Percentiles rank a stretch among this genome's conserved stretches.
These are phyloP conservation scores for Gymnorhina tibicen DNA, from an alignment of 2,113 vertebrate genomes.

Conservation along the genomic window DNA sequence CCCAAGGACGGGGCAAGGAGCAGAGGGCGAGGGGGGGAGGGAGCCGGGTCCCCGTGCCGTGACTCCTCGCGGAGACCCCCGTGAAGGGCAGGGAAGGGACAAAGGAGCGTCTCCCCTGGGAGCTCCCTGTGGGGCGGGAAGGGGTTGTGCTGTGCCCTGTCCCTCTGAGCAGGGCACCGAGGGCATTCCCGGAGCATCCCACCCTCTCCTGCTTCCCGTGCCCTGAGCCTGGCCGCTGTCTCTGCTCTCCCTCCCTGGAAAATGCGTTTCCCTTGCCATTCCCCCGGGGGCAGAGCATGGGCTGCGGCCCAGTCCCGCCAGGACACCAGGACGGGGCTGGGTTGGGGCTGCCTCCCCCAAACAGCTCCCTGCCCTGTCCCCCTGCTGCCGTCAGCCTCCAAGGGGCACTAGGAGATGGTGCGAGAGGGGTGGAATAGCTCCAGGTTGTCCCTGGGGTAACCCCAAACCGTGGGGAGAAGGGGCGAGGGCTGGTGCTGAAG, in stretches of 20 bases:
- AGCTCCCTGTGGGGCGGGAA: background rate
- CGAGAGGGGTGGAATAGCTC: background rate
- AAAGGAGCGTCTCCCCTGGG: background rate
- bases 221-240: fast-evolving
- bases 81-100: background rate
- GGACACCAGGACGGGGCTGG: background rate
- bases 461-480: fast-evolving
- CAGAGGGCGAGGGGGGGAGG: background rate
- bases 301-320: background rate
- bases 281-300: fast-evolving
- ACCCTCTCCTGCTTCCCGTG: background rate
- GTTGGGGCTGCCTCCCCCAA: background rate
- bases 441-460: background rate
- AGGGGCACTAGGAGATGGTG: fast-evolving
- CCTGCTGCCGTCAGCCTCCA: background rate
- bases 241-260: background rate
- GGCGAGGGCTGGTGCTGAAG: background rate
- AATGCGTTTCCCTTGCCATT: background rate
- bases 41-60: background rate
- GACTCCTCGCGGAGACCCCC: fast-evolving
- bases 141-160: fast-evolving
- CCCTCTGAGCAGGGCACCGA: background rate
- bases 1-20: background rate
- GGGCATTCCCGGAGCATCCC: background rate
- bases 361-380: fast-evolving